Percentiles rank a stretch among this genome's conserved stretches.
Conservation (phyloP, 2,888 invertebrate genomes). For the Apantesis nais region DNA sequence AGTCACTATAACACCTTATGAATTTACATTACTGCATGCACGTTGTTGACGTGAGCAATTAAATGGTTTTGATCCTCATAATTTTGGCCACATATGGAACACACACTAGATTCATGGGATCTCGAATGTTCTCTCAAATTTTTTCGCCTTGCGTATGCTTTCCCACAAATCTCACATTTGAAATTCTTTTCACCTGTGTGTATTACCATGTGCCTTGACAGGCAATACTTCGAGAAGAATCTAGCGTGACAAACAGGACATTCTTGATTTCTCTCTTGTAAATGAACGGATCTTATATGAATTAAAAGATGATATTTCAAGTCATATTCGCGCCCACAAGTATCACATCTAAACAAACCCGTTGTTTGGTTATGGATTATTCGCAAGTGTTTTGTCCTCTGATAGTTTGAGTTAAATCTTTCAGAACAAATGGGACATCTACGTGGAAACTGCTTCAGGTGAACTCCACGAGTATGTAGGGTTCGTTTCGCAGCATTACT, state of each 20-base stretch:
- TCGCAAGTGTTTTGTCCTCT: conserved; percentile 70
- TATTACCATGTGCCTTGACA: conserved; percentile 79
- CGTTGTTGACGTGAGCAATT: conserved; percentile 49
- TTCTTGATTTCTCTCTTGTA: conserved; percentile 72
- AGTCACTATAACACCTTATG: not conserved
- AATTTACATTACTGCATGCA: conserved; percentile 39
- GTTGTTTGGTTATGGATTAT: conserved; percentile 65
- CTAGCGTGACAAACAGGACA: conserved; percentile 67
- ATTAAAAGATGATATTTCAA: conserved; percentile 68
- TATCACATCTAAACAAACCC: conserved; percentile 64
- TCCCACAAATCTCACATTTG: conserved; percentile 78
- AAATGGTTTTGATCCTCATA: conserved; percentile 55
- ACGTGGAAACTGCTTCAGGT: conserved; percentile 63
- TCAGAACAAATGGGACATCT: conserved; percentile 73
- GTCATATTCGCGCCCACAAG: conserved; percentile 69
- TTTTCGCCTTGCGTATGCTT: conserved; percentile 70
- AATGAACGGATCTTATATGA: conserved; percentile 71
- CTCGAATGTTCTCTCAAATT: conserved; percentile 64
- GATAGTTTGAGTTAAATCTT: conserved; percentile 71
- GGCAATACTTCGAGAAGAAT: conserved; percentile 71
- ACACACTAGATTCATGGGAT: conserved; percentile 56
- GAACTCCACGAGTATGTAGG: conserved; percentile 66
- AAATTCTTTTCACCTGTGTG: conserved; percentile 82
- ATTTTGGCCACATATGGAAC: conserved; percentile 56
- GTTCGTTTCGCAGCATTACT: conserved; percentile 64